phyloP scores from a whole-genome alignment of 2,113 vertebrate genomes.

The Osmerus mordax region DNA sequence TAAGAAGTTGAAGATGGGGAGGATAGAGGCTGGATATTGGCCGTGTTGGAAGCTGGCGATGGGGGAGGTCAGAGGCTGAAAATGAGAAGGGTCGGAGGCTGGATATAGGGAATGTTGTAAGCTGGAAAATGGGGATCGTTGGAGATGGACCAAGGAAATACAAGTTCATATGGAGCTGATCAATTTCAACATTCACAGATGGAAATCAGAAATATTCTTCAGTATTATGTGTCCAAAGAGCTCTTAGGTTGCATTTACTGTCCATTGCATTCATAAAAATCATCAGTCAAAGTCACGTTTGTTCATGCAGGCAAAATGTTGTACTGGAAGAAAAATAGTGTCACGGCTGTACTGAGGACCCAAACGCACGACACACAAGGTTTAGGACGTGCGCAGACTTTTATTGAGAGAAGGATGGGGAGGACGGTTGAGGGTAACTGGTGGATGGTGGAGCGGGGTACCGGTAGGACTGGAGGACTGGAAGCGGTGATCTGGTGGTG shows the following conservation, averaged over 20 bases:
- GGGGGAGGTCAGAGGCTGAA: conserved; percentile 21
- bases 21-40: conserved; percentile 21
- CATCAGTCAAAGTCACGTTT: not conserved
- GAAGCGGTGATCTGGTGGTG: too few species aligned
- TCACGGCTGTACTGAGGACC: too few species aligned
- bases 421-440: too few species aligned
- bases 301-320: not conserved
- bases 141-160: conserved; percentile 24
- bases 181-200: not conserved
- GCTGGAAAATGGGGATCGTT: not conserved
- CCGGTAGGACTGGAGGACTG: too few species aligned
- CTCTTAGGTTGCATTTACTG: not conserved
- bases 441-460: too few species aligned
- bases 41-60: conserved; percentile 31
- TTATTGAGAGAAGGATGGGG: too few species aligned
- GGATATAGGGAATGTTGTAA: too few species aligned
- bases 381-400: too few species aligned
- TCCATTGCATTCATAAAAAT: not conserved
- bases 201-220: too few species aligned
- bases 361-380: too few species aligned
- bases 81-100: conserved; percentile 5
- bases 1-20: conserved; percentile 18
- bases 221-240: too few species aligned
- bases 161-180: not conserved
- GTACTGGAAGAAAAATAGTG: not conserved